Evolutionary conservation across 2,888 invertebrate genomes (phyloP), one percentile per base, ranked within the genome.

Genomic region (Bimastos eiseni): DNA sequence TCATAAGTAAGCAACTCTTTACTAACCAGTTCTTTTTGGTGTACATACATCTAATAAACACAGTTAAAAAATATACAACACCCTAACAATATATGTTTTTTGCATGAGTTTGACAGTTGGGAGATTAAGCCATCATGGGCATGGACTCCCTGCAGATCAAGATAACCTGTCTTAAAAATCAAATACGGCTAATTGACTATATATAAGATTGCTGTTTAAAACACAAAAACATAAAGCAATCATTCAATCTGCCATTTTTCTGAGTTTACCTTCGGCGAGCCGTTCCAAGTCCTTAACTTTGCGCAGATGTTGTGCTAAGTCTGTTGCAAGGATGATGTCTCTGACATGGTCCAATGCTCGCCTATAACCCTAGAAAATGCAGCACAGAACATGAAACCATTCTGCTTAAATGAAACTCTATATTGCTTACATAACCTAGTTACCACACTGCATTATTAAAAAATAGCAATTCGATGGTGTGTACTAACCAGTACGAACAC

Each of bases 261-360:
- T 6, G 8, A 41, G 34, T 83, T 1, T 91, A 91, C 91, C 83
- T 37, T 90, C 90, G 5, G 89, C 91, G 24, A 90, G 44, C 5
- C 33, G 24, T 91, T 94, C 93, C 86, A 96, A 95, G 88, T 96
- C 95, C 88, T 95, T 94, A n/a, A 96, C 93, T 89, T 96, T 96
- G 91, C 96, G 95, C 93, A 97, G 96, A 95, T 97, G 98, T 92
- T 96, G 97, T 19, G 97, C 96, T 92, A 98, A 95, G 94, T 98
- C 98, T 0, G 98, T 97, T 11, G 98, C 97, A 93, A 96, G 95
- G 91, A 98, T 97, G 93, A 97, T 97, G 93, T 97, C 97, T 90
- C 97, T 96, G 84, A 98, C 96, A 93, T 97, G 94, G 94, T 97
- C 96, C 92, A 98, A 95, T 90, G 97, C 97, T 88, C 96, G 95